Evolutionary conservation across 1,140 invertebrate species (phyloP).

Genomic region (Drosophila seguyi): DNA sequence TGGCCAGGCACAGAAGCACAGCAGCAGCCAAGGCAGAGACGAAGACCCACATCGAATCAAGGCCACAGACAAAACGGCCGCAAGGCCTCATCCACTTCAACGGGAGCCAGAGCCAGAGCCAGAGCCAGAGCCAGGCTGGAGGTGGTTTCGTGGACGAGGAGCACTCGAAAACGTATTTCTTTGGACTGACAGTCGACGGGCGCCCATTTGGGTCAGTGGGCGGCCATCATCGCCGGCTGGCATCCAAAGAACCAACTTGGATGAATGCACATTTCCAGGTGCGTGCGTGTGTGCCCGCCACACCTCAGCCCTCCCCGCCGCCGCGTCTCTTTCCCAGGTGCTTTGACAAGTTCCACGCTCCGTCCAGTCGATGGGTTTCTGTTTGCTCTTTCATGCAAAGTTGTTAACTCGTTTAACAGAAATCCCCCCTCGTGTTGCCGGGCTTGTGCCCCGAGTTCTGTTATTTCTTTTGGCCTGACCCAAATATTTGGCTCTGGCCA

Average conservation of each 20-base stretch:
- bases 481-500: conserved; percentile 63
- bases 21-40: conserved; percentile 12
- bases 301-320: conserved; percentile 20
- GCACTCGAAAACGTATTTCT: conserved; percentile 67
- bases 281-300: conserved; percentile 19
- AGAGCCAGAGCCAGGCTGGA: background rate
- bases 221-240: conserved; percentile 59
- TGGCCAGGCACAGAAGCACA: conserved; percentile 36
- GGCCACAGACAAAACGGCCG: conserved; percentile 56
- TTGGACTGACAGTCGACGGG: conserved; percentile 50
- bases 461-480: conserved; percentile 76
- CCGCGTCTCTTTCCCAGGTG: conserved; percentile 9
- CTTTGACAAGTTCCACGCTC: conserved; percentile 57
- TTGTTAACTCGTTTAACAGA: conserved; percentile 78
- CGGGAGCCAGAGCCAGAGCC: conserved; percentile 1
- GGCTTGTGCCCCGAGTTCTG: conserved; percentile 69
- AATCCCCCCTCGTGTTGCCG: conserved; percentile 33
- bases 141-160: conserved; percentile 5
- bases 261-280: conserved; percentile 65
- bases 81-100: conserved; percentile 26
- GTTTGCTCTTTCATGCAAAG: conserved; percentile 81
- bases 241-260: conserved; percentile 55
- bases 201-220: conserved; percentile 73
- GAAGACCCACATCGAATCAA: conserved; percentile 65
- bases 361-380: conserved; percentile 65